Evolutionary conservation across 1,140 invertebrate genomes (phyloP).

Genomic region (Rhopalosiphum maidis): DNA sequence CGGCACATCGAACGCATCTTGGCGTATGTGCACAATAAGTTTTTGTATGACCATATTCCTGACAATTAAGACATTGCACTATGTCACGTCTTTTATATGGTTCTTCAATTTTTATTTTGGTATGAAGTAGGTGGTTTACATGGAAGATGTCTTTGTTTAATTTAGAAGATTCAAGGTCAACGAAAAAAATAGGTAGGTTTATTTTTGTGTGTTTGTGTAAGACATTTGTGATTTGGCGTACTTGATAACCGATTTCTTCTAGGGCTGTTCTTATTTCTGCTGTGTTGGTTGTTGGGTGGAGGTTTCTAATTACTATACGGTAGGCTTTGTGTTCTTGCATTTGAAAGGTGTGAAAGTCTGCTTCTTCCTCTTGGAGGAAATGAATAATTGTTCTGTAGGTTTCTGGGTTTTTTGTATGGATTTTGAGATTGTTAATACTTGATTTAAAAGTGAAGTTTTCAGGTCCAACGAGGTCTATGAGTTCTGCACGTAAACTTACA

Average conservation of each 20-base stretch:
- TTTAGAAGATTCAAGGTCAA: too few species aligned
- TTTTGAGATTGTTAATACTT: not conserved
- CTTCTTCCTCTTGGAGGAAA: not conserved
- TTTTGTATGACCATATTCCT: not conserved
- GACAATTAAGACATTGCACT: not conserved
- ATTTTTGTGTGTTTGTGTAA: not conserved
- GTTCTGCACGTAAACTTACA: too few species aligned
- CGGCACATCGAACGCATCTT: too few species aligned
- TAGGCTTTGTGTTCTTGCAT: not conserved
- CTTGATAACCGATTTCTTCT: not conserved
- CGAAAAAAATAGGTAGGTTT: too few species aligned
- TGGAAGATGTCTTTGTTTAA: too few species aligned
- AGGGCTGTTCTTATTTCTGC: too few species aligned
- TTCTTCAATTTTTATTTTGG: too few species aligned
- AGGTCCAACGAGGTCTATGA: not conserved
- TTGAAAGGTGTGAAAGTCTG: not conserved
- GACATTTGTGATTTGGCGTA: not conserved
- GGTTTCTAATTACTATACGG: not conserved
- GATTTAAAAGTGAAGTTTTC: not conserved
- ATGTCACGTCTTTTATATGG: not conserved
- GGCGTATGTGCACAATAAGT: conserved; percentile 62
- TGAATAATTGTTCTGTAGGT: not conserved
- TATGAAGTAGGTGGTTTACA: too few species aligned
- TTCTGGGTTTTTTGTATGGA: not conserved
- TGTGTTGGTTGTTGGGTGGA: not conserved